Conservation (phyloP, 2,888 invertebrate species). For the Amphipyra berbera region DNA sequence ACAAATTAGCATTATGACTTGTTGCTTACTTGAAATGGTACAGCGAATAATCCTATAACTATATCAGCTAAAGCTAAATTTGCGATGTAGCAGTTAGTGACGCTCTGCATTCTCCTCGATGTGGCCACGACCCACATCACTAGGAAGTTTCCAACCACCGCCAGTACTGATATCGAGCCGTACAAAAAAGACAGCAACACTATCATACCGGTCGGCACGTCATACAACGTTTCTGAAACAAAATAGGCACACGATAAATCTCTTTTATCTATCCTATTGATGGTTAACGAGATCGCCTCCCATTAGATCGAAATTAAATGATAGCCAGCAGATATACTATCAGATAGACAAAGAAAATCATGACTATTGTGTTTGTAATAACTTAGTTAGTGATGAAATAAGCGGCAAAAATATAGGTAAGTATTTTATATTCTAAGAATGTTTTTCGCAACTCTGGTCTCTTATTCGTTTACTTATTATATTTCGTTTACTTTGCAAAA, state of each 20-base stretch:
- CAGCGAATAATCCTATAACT: slow-evolving; percentile 95
- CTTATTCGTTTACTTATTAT: slow-evolving; percentile 6
- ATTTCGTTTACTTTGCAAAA: slow-evolving; percentile 15
- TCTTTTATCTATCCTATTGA: slow-evolving; percentile 22
- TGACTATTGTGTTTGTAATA: slow-evolving; percentile 23
- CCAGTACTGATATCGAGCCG: slow-evolving; percentile 94
- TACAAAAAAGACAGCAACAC: slow-evolving; percentile 94
- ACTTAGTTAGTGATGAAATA: slow-evolving; percentile 17
- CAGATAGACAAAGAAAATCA: slow-evolving; percentile 11
- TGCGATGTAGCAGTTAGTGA: slow-evolving; percentile 96
- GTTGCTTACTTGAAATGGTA: slow-evolving; percentile 92
- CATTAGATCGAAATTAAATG: slow-evolving; percentile 20
- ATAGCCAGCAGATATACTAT: slow-evolving; percentile 3
- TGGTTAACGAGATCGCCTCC: slow-evolving; percentile 20
- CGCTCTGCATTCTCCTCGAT: slow-evolving; percentile 94
- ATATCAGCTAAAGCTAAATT: slow-evolving; percentile 96
- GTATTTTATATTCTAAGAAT: slow-evolving; percentile 1
- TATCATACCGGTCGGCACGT: slow-evolving; percentile 93
- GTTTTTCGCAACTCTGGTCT: slow-evolving; percentile 3
- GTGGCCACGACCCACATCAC: slow-evolving; percentile 96
- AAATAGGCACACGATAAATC: slow-evolving; percentile 27
- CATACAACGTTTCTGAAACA: slow-evolving; percentile 91
- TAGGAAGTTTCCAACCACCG: slow-evolving; percentile 95
- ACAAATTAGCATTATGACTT: slow-evolving; percentile 19
- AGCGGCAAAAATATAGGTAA: not conserved